phyloP scores from a whole-genome alignment of 2,888 invertebrate genomes.

The Limnephilus rhombicus region DNA sequence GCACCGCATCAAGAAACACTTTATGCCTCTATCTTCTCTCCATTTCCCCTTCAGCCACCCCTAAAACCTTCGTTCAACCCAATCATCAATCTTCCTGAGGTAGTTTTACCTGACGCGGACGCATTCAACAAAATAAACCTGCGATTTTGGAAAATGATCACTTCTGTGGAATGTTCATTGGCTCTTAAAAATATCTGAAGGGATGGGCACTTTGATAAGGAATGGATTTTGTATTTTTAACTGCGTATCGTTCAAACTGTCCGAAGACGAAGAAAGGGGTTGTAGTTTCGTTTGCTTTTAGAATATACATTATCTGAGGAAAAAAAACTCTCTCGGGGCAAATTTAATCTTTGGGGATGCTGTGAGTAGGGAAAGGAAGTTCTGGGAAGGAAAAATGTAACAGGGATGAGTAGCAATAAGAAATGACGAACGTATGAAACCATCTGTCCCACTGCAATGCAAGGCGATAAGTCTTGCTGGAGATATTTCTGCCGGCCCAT shows the following conservation, averaged over 20 bases:
- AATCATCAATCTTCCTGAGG: constrained; percentile 16
- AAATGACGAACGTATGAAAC: no score
- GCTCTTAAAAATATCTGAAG: neutral
- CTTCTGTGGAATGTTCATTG: neutral
- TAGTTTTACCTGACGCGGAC: constrained; percentile 6
- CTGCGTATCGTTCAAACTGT: neutral
- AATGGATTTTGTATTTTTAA: neutral
- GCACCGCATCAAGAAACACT: constrained; percentile 15
- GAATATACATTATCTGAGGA: no score
- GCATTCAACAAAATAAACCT: neutral
- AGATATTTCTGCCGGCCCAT: no score
- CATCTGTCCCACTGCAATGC: no score
- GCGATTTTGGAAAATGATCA: neutral
- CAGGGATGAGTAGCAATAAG: no score
- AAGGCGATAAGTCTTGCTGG: no score
- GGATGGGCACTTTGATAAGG: neutral
- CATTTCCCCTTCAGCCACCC: neutral
- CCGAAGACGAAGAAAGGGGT: neutral
- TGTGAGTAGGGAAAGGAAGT: no score
- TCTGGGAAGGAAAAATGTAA: no score
- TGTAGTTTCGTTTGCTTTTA: neutral
- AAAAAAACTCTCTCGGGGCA: no score
- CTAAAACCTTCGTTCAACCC: constrained; percentile 10
- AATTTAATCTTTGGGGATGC: no score
- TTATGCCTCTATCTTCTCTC: neutral